Conservation (phyloP, 2,797 vertebrate species). For the Myoxocephalus aenaeus region DNA sequence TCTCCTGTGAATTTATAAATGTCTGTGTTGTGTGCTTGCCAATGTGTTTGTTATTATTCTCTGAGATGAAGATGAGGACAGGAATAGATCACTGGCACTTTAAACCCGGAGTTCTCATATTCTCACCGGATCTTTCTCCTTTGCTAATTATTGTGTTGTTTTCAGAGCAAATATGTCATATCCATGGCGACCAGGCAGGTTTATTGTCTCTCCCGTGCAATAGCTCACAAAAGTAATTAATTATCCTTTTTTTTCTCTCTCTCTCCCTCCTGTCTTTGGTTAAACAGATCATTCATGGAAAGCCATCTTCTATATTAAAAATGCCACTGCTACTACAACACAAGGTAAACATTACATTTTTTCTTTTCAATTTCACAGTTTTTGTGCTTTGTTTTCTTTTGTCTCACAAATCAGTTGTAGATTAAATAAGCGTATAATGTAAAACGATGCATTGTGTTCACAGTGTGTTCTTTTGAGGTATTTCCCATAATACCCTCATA, state of each 20-base stretch:
- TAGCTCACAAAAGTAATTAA: conserved; percentile 99
- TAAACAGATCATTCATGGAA: conserved; percentile 99
- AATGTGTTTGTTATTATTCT: conserved; percentile 76
- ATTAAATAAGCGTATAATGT: conserved; percentile 43
- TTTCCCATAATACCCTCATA: conserved; percentile 70
- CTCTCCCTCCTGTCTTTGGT: conserved; percentile 95
- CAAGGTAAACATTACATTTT: conserved; percentile 94
- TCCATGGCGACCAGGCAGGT: conserved; percentile 99
- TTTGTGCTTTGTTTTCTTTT: conserved; percentile 50
- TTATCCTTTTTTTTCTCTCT: conserved; percentile 90
- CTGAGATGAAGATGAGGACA: conserved; percentile 81
- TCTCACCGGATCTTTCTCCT: conserved; percentile 99
- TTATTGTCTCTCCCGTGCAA: conserved; percentile 99
- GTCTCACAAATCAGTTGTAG: conserved; percentile 45
- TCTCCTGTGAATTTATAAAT: conserved; percentile 54
- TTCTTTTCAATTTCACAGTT: conserved; percentile 68
- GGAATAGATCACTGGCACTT: conserved; percentile 95
- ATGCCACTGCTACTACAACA: conserved; percentile 91
- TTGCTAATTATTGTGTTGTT: conserved; percentile 99
- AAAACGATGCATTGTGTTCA: conserved; percentile 52
- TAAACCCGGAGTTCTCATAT: conserved; percentile 99
- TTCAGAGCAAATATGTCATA: conserved; percentile 99
- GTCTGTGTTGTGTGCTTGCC: conserved; percentile 67
- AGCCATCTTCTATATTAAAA: conserved; percentile 92
- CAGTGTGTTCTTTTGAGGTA: conserved; percentile 68